A percentile compares a stretch with the other conserved stretches of the same genome.
These are phyloP conservation scores for Bufotes viridis DNA, from an alignment of 2,797 vertebrate genomes.

Conservation along the genomic window DNA sequence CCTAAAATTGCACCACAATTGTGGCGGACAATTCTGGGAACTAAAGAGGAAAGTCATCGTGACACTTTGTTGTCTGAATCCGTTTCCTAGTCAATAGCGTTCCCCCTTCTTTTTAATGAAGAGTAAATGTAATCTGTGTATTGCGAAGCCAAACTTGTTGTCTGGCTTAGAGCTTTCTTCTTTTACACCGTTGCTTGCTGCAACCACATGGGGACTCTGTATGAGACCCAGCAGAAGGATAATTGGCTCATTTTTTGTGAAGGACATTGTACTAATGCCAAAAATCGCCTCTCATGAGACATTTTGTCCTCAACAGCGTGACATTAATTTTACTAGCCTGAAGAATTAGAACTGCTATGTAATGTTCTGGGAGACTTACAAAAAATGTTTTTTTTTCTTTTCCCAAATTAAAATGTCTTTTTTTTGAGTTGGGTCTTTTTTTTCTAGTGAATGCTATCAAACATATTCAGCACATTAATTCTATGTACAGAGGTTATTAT, in stretches of 20 bases:
- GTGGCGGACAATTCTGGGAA: no score
- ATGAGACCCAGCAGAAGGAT: neutral
- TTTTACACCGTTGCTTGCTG: neutral
- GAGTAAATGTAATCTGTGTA: neutral
- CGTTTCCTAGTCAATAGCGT: neutral
- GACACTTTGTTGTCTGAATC: no score
- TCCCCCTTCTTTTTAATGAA: neutral
- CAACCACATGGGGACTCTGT: neutral
- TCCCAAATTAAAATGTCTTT: neutral
- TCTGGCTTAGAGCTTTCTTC: neutral
- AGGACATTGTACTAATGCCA: slow-evolving; percentile 16
- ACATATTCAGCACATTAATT: neutral
- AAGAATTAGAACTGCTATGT: neutral
- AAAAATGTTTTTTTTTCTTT: neutral
- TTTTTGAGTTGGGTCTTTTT: neutral
- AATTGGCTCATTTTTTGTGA: slow-evolving; percentile 22
- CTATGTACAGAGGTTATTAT: neutral
- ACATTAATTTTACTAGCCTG: neutral
- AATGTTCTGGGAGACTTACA: neutral
- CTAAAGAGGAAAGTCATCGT: no score
- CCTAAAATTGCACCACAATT: no score
- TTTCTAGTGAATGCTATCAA: neutral
- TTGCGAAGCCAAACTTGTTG: neutral
- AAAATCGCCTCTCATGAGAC: neutral
- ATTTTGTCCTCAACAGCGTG: neutral